These are phyloP conservation scores for Scrobipalpa costella DNA, from an alignment of 2,888 invertebrate genomes.

Conservation along the genomic window DNA sequence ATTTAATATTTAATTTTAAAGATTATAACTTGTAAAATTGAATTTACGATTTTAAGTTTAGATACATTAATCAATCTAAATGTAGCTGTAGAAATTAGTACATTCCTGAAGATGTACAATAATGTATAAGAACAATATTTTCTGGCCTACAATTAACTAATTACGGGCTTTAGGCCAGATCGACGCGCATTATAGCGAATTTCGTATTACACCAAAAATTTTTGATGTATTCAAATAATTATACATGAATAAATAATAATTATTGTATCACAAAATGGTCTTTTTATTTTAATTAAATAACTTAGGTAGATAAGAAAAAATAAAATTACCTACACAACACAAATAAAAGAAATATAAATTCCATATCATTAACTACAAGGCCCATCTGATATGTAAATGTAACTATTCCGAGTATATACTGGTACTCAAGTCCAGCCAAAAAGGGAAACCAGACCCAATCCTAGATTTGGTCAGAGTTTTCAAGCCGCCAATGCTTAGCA, in stretches of 20 bases:
- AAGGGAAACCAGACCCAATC: too few relatives aligned
- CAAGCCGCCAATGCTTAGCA: too few relatives aligned
- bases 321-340: too few relatives aligned
- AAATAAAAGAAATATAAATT: too few relatives aligned
- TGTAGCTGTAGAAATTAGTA: constrained; percentile 62
- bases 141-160: constrained; percentile 52
- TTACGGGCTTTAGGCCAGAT: constrained; percentile 47
- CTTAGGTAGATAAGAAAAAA: background rate
- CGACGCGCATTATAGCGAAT: constrained; percentile 58
- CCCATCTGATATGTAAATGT: too few relatives aligned
- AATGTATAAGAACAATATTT: constrained; percentile 51
- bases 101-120: constrained; percentile 77
- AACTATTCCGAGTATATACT: too few relatives aligned
- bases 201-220: constrained; percentile 75
- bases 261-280: constrained; percentile 53
- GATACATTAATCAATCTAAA: constrained; percentile 49
- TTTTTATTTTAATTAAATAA: constrained; percentile 41
- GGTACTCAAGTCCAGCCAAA: too few relatives aligned
- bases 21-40: constrained; percentile 49
- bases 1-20: constrained; percentile 64
- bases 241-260: constrained; percentile 70
- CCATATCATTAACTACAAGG: too few relatives aligned
- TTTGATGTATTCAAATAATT: constrained; percentile 75
- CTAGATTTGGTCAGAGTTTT: too few relatives aligned
- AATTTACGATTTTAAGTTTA: constrained; percentile 39